Evolutionary conservation across 64 coral and sea anemone genomes (phyloP), one percentile per base, ranked within the genome.

Genomic region (Anthopleura sola): DNA sequence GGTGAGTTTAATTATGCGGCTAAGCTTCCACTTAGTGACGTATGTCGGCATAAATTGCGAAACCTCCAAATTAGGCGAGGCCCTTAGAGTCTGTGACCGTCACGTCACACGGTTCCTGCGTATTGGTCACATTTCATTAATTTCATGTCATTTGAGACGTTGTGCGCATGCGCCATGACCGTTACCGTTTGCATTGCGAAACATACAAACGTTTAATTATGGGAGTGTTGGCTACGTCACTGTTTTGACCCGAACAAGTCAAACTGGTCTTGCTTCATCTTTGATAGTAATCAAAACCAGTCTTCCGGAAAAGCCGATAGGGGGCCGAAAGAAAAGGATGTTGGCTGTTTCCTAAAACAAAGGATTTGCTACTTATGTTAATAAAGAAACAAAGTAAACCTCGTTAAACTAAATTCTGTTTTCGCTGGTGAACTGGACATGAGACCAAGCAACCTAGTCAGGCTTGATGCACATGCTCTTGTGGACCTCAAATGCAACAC

Each of bases 201-300:
- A 71, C 28, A 71, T 29, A 62, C 21, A 1, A n/a, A 62, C 58
- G 21, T 62, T 62, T 26, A 62, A 31, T 53, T 53, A 53, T 71
- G 29, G 66, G 66, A 71, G 66, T 71, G 66, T 71, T 71, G 66
- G 29, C 50, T 71, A 71, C 66, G 66, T 71, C 66, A 71, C 66
- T 62, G 3, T n/a, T 26, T 29, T 5, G 26, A 71, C 24, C 66
- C 14, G 62, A 68, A 15, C 66, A 32, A 28, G 66, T 71, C 29
- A 32, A 32, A 71, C 66, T 10, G 29, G 66, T 71, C 29, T 71
- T 31, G 11, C 23, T 71, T 34, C 10, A 31, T 71, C 10, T 34
- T 12, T 34, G 29, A n/a, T 71, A 16, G n/a, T 71, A 71, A 71
- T 71, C 66, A 17, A n/a, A 71, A 13, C 28, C 66, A 34, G 66